A percentile compares a stretch with the other conserved stretches of the same genome.
Conservation (phyloP, 2,113 vertebrate species). For the Antigone vipio region DNA sequence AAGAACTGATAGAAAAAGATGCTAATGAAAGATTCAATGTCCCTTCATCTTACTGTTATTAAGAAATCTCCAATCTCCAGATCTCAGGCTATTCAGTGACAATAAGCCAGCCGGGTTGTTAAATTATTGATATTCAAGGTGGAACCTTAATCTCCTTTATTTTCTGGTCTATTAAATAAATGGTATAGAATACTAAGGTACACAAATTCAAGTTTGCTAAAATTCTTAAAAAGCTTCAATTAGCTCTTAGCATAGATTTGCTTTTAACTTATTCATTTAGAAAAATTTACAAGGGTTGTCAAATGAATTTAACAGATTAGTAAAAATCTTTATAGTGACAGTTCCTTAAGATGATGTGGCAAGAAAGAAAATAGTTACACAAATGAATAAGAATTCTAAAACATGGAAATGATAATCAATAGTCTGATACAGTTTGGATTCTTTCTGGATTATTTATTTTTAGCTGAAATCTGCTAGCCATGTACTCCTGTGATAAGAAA, state of each 20-base stretch:
- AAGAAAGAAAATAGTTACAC: not conserved
- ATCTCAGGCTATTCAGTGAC: not conserved
- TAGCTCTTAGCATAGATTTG: not conserved
- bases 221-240: not conserved
- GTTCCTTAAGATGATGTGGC: not conserved
- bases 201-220: not conserved
- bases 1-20: not conserved
- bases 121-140: not conserved
- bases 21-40: not conserved
- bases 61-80: not conserved
- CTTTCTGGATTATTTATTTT: not conserved
- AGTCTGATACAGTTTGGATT: not conserved
- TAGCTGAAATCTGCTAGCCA: not conserved
- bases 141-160: not conserved
- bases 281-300: not conserved
- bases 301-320: not conserved
- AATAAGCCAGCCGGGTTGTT: not conserved
- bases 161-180: not conserved
- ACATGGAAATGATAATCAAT: not conserved
- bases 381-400: not conserved
- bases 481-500: not conserved
- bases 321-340: not conserved
- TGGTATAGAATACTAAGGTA: not conserved
- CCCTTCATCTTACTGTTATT: not conserved
- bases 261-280: not conserved